Base-by-base conservation (phyloP, 2,888 invertebrate genomes). In the Bugulina stolonifera region DNA sequence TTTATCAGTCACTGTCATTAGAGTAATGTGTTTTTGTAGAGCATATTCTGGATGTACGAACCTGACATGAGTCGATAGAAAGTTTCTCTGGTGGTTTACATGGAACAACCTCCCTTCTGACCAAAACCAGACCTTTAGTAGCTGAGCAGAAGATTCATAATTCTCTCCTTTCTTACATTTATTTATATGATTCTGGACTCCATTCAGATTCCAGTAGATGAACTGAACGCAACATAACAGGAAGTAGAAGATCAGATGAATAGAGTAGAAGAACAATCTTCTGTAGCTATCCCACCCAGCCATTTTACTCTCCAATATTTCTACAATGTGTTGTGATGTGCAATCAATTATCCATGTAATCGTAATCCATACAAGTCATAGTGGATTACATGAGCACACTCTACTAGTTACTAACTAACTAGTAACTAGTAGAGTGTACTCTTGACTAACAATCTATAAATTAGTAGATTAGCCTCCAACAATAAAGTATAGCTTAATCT, bases 171-270 rank as follows among this genome's bases (percentile, higher is more conserved):
- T 57, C 23, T 5, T 5, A n/a, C 23, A 22, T 3, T 5, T 25
- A 3, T 57, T 25, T 5, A 57, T 5, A 25, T 57, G 57, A 23
- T n/a, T 22, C 57, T 57, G 57, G 5, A 57, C 57, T 57, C 57
- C 57, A 5, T 5, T 57, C 23, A 57, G 57, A 3, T n/a, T 5
- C 57, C 57, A 57, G 77, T 78, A 55, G 73, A 74, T 34, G 35
- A n/a, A 23, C 35, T 75, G 64, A 23, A 55, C 29, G 25, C 72
- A 43, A 35, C 22, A 5, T 5, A 69, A 25, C 27, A 34, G 25
- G 18, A 29, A 69, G 25, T 35, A 34, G 18, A 29, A 5, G 14
- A 35, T 29, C 29, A 18, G 69, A 18, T 69, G 32, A 10, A 69
- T 25, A 14, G 5, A 22, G 22, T 35, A 18, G 18, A 5, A 43